Percentiles rank a stretch among this genome's conserved stretches.
Evolutionary conservation across 35 echinoderm and acorn worm genomes (phyloP).

Genomic region (Amphiura filiformis): DNA sequence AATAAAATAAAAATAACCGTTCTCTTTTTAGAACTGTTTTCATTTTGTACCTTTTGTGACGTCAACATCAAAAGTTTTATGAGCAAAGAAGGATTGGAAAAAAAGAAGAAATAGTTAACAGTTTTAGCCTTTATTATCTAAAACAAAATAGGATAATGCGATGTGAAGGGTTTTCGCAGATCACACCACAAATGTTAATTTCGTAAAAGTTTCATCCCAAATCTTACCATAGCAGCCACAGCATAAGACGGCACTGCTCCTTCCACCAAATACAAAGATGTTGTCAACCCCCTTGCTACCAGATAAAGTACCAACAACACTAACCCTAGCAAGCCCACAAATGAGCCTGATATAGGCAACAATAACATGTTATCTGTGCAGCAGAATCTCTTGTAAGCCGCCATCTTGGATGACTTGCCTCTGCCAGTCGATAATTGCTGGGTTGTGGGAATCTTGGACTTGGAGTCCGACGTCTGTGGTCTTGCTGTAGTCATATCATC

Average conservation of each 20-base stretch:
- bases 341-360: conserved; percentile 76
- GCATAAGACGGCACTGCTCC: conserved; percentile 69
- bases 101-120: no score
- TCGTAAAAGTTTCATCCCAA: no score
- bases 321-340: conserved; percentile 64
- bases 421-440: neutral
- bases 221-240: conserved; percentile 75
- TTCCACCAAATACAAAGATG: conserved; percentile 71
- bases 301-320: conserved; percentile 75
- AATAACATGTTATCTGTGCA: conserved; percentile 79
- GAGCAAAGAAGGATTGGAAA: no score
- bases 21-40: no score
- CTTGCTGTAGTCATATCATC: neutral
- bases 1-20: no score
- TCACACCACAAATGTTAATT: no score
- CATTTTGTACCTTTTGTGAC: no score
- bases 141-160: no score
- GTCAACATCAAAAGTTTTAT: no score
- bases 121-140: no score
- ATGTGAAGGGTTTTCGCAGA: no score
- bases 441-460: neutral
- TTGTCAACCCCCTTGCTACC: conserved; percentile 66
- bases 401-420: neutral
- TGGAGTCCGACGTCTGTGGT: neutral
- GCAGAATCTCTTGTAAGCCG: conserved; percentile 29